phyloP scores from a whole-genome alignment of 2,113 vertebrate species.

The Brienomyrus brachyistius region DNA sequence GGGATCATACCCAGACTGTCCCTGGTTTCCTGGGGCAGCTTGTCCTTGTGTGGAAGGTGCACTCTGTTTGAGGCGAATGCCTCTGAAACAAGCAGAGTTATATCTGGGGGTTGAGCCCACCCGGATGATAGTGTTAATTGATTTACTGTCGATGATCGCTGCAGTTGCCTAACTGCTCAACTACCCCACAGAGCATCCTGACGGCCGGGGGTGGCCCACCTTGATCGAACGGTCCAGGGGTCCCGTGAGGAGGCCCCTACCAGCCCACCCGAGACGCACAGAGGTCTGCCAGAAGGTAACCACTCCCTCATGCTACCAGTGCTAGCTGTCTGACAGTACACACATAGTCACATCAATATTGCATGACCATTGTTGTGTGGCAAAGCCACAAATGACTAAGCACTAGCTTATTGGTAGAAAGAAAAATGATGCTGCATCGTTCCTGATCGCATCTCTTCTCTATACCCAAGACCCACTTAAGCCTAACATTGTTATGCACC shows the following conservation, averaged over 20 bases:
- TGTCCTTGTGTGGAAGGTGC: background rate
- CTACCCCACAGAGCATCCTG: constrained; percentile 54
- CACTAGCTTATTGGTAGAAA: background rate
- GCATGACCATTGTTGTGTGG: background rate
- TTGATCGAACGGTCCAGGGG: constrained; percentile 72
- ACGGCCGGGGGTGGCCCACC: constrained; percentile 77
- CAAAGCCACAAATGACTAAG: background rate
- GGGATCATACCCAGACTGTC: background rate
- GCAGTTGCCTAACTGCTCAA: background rate
- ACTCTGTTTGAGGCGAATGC: background rate
- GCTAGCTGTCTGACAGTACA: background rate
- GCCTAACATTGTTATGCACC: background rate
- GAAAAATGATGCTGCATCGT: background rate
- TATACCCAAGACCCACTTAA: background rate
- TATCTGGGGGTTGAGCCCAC: background rate
- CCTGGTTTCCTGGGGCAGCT: background rate
- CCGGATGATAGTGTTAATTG: background rate
- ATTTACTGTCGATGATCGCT: background rate
- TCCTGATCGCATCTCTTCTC: background rate
- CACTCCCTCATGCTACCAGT: constrained; percentile 15
- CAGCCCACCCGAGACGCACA: constrained; percentile 91
- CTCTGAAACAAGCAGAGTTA: background rate
- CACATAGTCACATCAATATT: background rate
- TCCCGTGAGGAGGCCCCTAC: constrained; percentile 79
- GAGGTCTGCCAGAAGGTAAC: constrained; percentile 92